Evolutionary conservation across 2,888 invertebrate genomes (phyloP).

Genomic region (Alloplasta piceator): DNA sequence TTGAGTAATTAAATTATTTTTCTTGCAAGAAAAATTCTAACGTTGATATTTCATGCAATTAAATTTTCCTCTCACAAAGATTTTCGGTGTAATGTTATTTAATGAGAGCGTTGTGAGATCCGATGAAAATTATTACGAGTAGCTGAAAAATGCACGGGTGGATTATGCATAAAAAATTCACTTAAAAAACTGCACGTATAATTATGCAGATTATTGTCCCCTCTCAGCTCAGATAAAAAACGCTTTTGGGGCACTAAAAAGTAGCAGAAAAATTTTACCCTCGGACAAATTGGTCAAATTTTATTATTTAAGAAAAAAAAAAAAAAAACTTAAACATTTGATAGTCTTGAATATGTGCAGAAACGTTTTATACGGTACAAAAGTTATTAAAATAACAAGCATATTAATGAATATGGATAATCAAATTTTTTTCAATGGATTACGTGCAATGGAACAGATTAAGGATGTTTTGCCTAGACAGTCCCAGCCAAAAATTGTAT

Average conservation of each 20-base stretch:
- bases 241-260: background rate
- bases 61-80: background rate
- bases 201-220: background rate
- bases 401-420: background rate
- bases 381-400: slow-evolving; percentile 31
- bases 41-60: background rate
- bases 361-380: slow-evolving; percentile 2
- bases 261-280: background rate
- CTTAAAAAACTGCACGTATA: background rate
- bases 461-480: no score
- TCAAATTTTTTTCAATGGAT: slow-evolving; percentile 11
- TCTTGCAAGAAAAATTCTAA: slow-evolving; percentile 1
- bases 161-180: slow-evolving; percentile 25
- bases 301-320: background rate
- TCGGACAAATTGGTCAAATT: background rate
- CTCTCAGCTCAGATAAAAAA: background rate
- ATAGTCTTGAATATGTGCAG: slow-evolving; percentile 1
- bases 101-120: slow-evolving; percentile 42
- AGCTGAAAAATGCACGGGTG: slow-evolving; percentile 59
- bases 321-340: slow-evolving; percentile 28
- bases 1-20: no score
- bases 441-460: slow-evolving; percentile 3
- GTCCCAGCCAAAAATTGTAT: no score
- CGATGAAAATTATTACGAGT: slow-evolving; percentile 48
- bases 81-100: slow-evolving; percentile 60